These are phyloP conservation scores for Philaethria dido DNA, from an alignment of 2,888 invertebrate species.

Conservation along the genomic window DNA sequence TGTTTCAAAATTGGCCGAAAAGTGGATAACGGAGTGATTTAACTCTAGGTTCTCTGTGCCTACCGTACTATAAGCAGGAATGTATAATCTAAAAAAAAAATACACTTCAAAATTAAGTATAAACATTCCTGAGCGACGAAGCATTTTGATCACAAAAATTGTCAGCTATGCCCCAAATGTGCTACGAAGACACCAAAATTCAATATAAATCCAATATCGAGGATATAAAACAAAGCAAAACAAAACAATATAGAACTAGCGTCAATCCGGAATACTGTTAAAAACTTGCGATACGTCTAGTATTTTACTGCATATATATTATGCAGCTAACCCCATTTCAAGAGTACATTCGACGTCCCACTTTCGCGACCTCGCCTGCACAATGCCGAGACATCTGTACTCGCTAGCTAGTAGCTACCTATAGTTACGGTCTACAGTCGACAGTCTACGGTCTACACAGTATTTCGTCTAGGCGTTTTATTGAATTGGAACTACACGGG, in stretches of 20 bases:
- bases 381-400: constrained; percentile 55
- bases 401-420: constrained; percentile 55
- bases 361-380: constrained; percentile 60
- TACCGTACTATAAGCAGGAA: too few species aligned
- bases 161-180: too few species aligned
- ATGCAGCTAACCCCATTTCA: constrained; percentile 58
- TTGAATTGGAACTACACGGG: constrained; percentile 44
- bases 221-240: neutral
- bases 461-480: constrained; percentile 42
- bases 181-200: neutral
- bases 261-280: constrained; percentile 10
- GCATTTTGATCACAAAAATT: too few species aligned
- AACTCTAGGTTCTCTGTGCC: too few species aligned
- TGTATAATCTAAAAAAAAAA: too few species aligned
- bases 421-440: constrained; percentile 44
- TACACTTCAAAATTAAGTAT: too few species aligned
- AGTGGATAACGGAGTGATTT: too few species aligned
- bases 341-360: constrained; percentile 63
- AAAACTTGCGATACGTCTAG: constrained; percentile 27
- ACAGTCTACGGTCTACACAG: constrained; percentile 22
- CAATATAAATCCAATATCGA: constrained; percentile 14
- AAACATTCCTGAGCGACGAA: too few species aligned
- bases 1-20: too few species aligned
- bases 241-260: constrained; percentile 1
- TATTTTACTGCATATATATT: constrained; percentile 45